Base-by-base conservation (phyloP, 2,797 vertebrate genomes). In the Rachycentron canadum region DNA sequence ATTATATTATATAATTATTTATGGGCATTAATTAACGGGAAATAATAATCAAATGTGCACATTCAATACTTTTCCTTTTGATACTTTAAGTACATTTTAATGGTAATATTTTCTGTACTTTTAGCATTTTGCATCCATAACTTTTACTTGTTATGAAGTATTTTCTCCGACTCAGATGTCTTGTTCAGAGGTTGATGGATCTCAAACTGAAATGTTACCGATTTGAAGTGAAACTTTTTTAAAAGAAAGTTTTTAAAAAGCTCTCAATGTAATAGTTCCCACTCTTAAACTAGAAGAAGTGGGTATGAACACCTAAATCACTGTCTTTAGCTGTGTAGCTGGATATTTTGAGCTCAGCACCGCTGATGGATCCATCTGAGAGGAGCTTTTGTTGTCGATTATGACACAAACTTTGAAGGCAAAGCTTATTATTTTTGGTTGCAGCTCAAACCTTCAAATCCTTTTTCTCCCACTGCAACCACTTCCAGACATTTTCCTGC, bases 351-450 rank as follows among this genome's bases (percentile, higher is more conserved):
- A 76, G 23, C 38, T 45, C 19, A n/a, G 58, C 41, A 23, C 36
- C 23, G 19, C 26, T 60, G 67, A 40, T 25, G 36, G 38, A 57
- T 61, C n/a, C 32, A 43, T 45, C n/a, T 52, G 0, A 47, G 59
- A 45, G 23, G 2, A 36, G 49, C 47, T 77, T 28, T 63, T 74
- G 56, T 43, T 25, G 0, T 64, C 73, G 57, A 85, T 73, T 14
- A 49, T 3, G 28, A 50, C n/a, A 34, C 25, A 11, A 6, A 47
- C 68, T 78, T 17, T 69, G 69, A 76, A 69, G 26, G 30, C 52
- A 21, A 36, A 34, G 40, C 65, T 67, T 68, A 66, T 78, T 69
- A 70, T 84, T 68, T 79, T 59, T 36, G 2, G 13, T 25, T 7
- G 43, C 30, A 53, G 62, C 41, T 47, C 6, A n/a, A 55, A 23